A percentile compares a stretch with the other conserved stretches of the same genome.
Evolutionary conservation across 1,140 invertebrate genomes (phyloP).

Genomic region (Polypedilum vanderplanki): DNA sequence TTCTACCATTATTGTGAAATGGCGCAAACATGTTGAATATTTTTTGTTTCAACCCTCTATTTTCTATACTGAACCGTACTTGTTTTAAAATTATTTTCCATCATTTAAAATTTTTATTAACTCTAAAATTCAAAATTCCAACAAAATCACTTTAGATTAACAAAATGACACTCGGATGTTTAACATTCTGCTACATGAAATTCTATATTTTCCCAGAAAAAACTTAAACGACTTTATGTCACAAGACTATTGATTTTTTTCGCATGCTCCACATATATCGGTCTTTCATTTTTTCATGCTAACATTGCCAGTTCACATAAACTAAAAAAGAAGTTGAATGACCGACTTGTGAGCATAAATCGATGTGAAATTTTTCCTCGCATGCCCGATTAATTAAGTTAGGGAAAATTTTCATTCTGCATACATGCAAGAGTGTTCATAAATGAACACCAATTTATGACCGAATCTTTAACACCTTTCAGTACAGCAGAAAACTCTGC

Average conservation of each 20-base stretch:
- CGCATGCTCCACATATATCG: not conserved
- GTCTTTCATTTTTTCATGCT: not conserved
- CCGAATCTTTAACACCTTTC: not conserved
- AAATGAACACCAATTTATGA: too few species aligned
- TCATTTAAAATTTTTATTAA: not conserved
- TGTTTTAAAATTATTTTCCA: not conserved
- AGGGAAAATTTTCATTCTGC: not conserved
- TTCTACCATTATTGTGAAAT: not conserved
- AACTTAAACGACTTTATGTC: not conserved
- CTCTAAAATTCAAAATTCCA: not conserved
- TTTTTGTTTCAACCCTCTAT: not conserved
- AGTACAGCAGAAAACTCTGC: not conserved
- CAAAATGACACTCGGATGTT: too few species aligned
- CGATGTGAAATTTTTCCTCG: not conserved
- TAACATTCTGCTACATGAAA: too few species aligned
- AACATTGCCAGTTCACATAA: not conserved
- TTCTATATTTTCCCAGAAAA: too few species aligned
- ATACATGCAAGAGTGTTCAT: too few species aligned
- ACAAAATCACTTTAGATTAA: too few species aligned
- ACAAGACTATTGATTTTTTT: not conserved
- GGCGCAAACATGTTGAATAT: slow-evolving; percentile 24
- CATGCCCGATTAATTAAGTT: not conserved
- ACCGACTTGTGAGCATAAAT: not conserved
- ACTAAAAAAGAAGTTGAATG: not conserved
- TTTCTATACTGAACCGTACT: too few species aligned